phyloP scores from a whole-genome alignment of 1,140 invertebrate genomes.

The Drosophila ogumai region DNA sequence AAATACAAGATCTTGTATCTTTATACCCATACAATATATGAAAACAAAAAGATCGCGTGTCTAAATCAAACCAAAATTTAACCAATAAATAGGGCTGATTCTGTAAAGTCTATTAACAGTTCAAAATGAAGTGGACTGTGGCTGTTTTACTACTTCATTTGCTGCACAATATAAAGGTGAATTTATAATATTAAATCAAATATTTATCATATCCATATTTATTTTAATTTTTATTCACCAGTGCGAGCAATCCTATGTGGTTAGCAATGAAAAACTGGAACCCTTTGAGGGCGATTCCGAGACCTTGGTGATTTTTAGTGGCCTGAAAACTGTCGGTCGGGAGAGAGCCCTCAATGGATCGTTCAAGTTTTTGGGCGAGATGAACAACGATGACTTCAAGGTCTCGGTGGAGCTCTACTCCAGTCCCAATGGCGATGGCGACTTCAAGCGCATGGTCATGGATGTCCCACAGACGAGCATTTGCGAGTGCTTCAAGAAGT shows the following conservation, averaged over 20 bases:
- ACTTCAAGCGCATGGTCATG: conserved; percentile 76
- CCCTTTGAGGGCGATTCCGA: conserved; percentile 69
- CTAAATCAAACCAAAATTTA: background rate
- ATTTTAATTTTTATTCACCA: background rate
- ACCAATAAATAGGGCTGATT: conserved; percentile 49
- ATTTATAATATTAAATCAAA: too few relatives aligned
- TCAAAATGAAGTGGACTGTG: conserved; percentile 56
- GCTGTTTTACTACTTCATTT: conserved; percentile 31
- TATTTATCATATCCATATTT: background rate
- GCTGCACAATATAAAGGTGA: conserved; percentile 53
- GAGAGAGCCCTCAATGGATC: conserved; percentile 70
- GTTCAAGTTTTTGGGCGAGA: conserved; percentile 61
- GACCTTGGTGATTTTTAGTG: conserved; percentile 62
- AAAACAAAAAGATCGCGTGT: conserved; percentile 61
- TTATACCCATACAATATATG: background rate
- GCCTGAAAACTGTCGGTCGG: conserved; percentile 59
- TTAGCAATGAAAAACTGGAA: conserved; percentile 69
- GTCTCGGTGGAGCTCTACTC: conserved; percentile 76
- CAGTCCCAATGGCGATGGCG: conserved; percentile 71
- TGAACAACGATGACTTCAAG: conserved; percentile 74
- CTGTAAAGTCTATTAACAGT: background rate
- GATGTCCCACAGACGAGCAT: conserved; percentile 74
- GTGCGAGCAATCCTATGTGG: conserved; percentile 72
- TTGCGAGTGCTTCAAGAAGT: conserved; percentile 80
- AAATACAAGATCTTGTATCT: conserved; percentile 28